Evolutionary conservation across 2,797 vertebrate genomes (phyloP), one percentile per base, ranked within the genome.

Genomic region (Diceros bicornis): DNA sequence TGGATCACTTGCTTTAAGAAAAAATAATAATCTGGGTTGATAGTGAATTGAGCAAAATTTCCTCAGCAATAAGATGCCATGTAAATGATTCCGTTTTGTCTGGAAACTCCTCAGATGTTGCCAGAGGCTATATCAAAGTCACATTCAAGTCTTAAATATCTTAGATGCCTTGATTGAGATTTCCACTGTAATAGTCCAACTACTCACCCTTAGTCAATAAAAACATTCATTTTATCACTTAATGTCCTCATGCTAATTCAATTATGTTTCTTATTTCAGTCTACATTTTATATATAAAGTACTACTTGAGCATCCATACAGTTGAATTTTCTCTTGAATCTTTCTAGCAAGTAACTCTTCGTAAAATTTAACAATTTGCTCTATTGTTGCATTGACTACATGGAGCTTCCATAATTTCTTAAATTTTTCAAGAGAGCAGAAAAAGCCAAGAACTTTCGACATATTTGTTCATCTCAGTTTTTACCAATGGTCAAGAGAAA

Each of bases 181-280:
- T 92, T 91, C 95, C 86, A 81, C 62, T 69, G 20, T 79, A 96
- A 87, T 95, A 90, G 88, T 91, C 78, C 89, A 97, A 78, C 75
- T 90, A 94, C 32, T 97, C 91, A 95, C 64, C 47, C 97, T 87
- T 89, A 95, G 93, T 97, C 94, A 97, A 97, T 94, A 97, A 98
- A 97, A 97, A 92, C 85, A 97, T 96, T 71, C 91, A 94, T 97
- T 96, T 97, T 91, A 92, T 74, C 88, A 84, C 62, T 94, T 96
- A 97, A 96, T 96, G 68, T 94, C 57, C 59, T 96, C 88, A 84
- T 93, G 78, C 34, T 97, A 97, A 97, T 97, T 98, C 91, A 97
- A 96, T 94, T 97, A 95, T 83, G 75, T 81, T 91, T 96, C 93
- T 93, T 95, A 95, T 95, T 97, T 97, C 91, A 94, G 41, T 91